These are phyloP conservation scores for Chlorodrepanis virens DNA, from an alignment of 2,113 vertebrate species.

Conservation along the genomic window DNA sequence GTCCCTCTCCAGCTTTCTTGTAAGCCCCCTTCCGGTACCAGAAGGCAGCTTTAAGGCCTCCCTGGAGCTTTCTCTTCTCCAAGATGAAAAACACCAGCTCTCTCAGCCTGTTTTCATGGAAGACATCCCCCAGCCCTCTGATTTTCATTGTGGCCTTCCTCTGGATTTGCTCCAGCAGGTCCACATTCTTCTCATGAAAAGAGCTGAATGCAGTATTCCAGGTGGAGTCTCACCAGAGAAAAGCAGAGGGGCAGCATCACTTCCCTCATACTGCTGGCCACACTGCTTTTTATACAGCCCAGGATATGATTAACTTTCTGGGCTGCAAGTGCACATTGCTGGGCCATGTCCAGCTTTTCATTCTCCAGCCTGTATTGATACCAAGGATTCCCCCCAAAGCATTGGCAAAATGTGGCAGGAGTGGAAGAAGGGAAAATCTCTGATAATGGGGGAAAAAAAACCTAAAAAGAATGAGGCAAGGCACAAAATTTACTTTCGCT, in stretches of 20 bases:
- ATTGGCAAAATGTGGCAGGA: not conserved
- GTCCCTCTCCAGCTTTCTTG: not conserved
- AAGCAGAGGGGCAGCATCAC: not conserved
- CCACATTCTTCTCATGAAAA: not conserved
- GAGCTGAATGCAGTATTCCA: not conserved
- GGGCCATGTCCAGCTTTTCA: not conserved
- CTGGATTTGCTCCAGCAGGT: fast-evolving
- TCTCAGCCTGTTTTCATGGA: not conserved
- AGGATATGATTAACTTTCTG: not conserved
- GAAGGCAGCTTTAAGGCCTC: not conserved
- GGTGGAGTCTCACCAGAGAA: not conserved
- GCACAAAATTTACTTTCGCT: not conserved
- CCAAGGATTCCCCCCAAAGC: not conserved
- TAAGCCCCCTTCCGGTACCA: fast-evolving
- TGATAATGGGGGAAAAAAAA: fast-evolving
- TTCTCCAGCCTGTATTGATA: not conserved
- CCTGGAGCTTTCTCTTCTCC: not conserved
- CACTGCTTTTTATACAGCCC: not conserved
- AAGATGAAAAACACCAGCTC: not conserved
- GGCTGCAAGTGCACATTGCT: not conserved
- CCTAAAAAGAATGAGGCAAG: not conserved
- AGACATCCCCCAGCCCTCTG: not conserved
- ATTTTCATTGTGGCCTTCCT: not conserved
- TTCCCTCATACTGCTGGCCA: not conserved
- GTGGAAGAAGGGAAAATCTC: not conserved